phyloP scores from a whole-genome alignment of 1,140 invertebrate genomes.

The Philotrypesis tridentata region DNA sequence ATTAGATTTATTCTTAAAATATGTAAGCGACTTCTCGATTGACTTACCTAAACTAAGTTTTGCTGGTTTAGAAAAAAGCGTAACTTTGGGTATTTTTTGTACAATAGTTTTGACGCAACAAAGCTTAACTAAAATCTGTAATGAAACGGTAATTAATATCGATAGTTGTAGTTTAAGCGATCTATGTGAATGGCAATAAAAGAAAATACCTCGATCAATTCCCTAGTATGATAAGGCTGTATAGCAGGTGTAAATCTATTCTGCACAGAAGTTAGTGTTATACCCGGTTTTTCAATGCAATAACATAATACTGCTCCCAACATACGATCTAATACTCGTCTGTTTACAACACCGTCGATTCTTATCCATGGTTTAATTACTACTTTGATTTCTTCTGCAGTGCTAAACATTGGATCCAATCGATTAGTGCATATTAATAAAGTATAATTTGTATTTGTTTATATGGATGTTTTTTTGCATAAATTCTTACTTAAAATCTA shows the following conservation, averaged over 20 bases:
- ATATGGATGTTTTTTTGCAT: not conserved
- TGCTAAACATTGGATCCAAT: slow-evolving; percentile 57
- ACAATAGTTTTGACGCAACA: slow-evolving; percentile 65
- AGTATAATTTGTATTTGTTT: not conserved
- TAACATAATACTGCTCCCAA: slow-evolving; percentile 79
- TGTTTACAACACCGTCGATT: slow-evolving; percentile 83
- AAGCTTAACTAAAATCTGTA: slow-evolving; percentile 69
- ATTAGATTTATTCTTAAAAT: not conserved
- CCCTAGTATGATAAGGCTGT: slow-evolving; percentile 73
- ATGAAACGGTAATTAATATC: slow-evolving; percentile 51
- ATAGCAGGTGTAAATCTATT: slow-evolving; percentile 74
- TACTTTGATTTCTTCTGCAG: slow-evolving; percentile 68
- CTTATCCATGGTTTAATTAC: slow-evolving; percentile 82
- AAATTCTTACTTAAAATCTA: slow-evolving; percentile 64
- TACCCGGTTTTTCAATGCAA: slow-evolving; percentile 78
- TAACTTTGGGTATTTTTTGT: slow-evolving; percentile 59
- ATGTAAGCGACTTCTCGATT: not conserved
- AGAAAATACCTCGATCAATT: slow-evolving; percentile 71
- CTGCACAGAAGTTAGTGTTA: slow-evolving; percentile 73
- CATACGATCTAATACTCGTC: slow-evolving; percentile 80
- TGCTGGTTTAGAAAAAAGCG: slow-evolving; percentile 67
- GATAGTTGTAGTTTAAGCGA: not conserved
- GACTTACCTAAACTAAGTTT: slow-evolving; percentile 61
- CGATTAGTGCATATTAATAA: not conserved
- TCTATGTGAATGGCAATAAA: not conserved